Conservation (phyloP, 1,140 invertebrate genomes). For the Chionoecetes opilio region DNA sequence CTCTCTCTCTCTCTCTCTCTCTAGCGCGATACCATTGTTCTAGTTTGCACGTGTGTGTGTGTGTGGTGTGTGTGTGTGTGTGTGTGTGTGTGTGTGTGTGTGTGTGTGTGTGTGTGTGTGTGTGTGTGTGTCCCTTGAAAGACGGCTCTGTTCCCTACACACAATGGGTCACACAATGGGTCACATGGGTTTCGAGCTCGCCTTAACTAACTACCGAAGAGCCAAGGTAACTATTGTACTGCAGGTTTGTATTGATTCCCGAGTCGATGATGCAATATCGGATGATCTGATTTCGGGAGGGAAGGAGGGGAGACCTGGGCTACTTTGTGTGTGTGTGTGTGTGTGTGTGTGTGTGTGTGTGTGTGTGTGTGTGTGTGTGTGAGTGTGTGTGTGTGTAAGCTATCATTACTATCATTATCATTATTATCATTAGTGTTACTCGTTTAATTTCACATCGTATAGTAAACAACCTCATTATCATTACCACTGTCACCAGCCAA, state of each 20-base stretch:
- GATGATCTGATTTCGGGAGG: not conserved
- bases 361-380: too few species aligned
- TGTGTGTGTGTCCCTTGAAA: conserved; percentile 10
- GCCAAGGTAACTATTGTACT: not conserved
- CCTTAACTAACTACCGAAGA: not conserved
- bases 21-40: too few species aligned
- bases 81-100: conserved; percentile 8
- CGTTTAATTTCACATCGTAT: too few species aligned
- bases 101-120: conserved; percentile 25
- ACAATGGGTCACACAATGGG: not conserved
- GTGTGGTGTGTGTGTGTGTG: conserved; percentile 16
- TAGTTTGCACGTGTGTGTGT: not conserved
- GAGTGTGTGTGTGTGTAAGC: too few species aligned
- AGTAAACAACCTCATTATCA: not conserved
- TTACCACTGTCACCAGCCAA: not conserved
- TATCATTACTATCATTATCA: too few species aligned
- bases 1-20: too few species aligned
- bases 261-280: conserved; percentile 17
- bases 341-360: too few species aligned
- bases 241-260: not conserved
- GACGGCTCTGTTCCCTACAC: not conserved
- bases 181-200: not conserved
- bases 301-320: not conserved
- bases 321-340: too few species aligned
- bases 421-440: too few species aligned